Base-by-base conservation (phyloP, 1,140 invertebrate genomes). In the Brachionus rubens region DNA sequence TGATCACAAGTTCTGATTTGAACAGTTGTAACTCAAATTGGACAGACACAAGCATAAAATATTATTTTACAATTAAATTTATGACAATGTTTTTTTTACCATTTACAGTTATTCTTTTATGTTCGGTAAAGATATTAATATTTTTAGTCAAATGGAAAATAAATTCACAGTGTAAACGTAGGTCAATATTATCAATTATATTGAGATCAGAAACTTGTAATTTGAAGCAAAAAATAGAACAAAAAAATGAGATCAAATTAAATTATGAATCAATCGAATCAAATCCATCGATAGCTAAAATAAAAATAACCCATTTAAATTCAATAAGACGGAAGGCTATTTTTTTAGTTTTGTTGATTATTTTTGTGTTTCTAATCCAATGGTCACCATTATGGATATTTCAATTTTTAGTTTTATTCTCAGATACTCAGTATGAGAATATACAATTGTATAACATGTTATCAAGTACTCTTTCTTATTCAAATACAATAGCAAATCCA, bases 71-170 rank as follows among this genome's bases (percentile, higher is more conserved):
- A 41, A 24, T 21, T 6, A 65, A 65, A 36, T 65, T 65, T 65
- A 7, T 65, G 0, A 43, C 21, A 4, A 65, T 65, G 40, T 65
- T 65, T 65, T 3, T 65, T 4, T 24, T 65, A 41, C 59, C 59
- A 24, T 65, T 21, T 65, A 26, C n/a, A 12, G 14, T 65, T 24
- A 65, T 65, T 43, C 12, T 65, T 4, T 41, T 41, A 24, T 65
- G 59, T 21, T 65, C 59, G 10, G 30, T 46, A 5, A 65, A 65
- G 41, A 43, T 65, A n/a, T 41, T 65, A 28, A 43, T 65, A 19
- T 65, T 65, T 65, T 65, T 65, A 24, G n/a, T 65, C 7, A 65
- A 65, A 43, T 65, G 59, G 59, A 65, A 65, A 43, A 65, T 65
- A 36, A 59, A 59, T 16, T 59, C 28, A 1, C 12, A 14, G 19